Conservation (phyloP, 2,888 invertebrate genomes). For the Euzetes globulus region DNA sequence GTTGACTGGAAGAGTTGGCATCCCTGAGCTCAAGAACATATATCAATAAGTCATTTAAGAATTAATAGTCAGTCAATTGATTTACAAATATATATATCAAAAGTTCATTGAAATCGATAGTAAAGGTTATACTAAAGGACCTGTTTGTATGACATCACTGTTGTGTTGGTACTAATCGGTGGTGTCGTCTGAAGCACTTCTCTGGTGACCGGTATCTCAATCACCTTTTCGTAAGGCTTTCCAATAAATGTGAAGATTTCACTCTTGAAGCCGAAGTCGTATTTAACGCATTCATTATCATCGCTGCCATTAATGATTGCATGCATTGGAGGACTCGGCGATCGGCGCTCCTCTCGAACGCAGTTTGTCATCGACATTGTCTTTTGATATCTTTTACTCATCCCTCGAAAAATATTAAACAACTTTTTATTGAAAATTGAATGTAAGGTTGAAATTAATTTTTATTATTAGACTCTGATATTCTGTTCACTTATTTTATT, state of each 20-base stretch:
- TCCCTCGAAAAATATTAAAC: background rate
- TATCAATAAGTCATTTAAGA: too few species aligned
- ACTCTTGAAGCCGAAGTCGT: background rate
- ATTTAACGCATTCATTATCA: background rate
- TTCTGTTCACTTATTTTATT: too few species aligned
- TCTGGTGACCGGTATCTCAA: slow-evolving; percentile 2
- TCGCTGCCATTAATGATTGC: background rate
- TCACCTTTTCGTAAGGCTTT: background rate
- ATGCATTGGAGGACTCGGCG: background rate
- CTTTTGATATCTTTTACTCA: slow-evolving; percentile 1
- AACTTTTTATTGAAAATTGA: background rate
- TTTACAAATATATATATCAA: background rate
- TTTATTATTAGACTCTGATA: too few species aligned
- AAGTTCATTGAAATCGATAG: background rate
- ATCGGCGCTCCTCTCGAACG: background rate
- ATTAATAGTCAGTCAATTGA: too few species aligned
- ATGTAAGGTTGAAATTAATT: too few species aligned
- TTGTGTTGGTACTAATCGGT: slow-evolving; percentile 11
- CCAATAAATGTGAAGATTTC: background rate
- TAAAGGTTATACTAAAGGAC: background rate
- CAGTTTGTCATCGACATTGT: background rate
- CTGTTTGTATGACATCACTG: slow-evolving; percentile 18
- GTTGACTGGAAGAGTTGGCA: too few species aligned
- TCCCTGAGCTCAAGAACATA: too few species aligned
- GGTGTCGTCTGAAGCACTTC: background rate